Conservation (phyloP, 2,888 invertebrate species). For the Cephalotes varians region DNA sequence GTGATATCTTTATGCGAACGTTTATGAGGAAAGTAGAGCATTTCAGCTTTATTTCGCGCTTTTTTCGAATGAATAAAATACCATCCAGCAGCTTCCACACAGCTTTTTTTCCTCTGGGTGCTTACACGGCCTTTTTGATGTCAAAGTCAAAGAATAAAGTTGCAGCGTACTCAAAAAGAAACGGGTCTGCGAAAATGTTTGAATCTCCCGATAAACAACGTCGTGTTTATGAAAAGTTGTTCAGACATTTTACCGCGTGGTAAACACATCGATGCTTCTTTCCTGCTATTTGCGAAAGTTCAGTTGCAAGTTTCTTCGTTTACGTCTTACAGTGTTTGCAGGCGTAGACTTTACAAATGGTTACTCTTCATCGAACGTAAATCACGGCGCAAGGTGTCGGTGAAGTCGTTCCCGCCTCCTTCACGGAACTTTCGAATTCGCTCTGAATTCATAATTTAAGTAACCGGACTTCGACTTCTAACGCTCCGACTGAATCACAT, state of each 20-base stretch:
- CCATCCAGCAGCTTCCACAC: conserved; percentile 1
- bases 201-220: conserved; percentile 61
- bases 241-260: conserved; percentile 43
- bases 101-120: not conserved
- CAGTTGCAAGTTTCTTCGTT: conserved; percentile 60
- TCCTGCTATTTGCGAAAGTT: conserved; percentile 52
- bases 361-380: conserved; percentile 45
- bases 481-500: conserved; percentile 26
- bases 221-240: conserved; percentile 68
- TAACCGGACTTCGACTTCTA: conserved; percentile 22
- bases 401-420: conserved; percentile 14
- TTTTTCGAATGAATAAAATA: conserved; percentile 42
- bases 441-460: conserved; percentile 45
- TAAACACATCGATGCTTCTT: conserved; percentile 70
- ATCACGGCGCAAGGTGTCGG: conserved; percentile 45
- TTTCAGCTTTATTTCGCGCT: conserved; percentile 9
- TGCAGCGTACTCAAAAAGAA: conserved; percentile 22
- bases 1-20: conserved; percentile 23
- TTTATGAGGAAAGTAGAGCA: conserved; percentile 15
- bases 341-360: conserved; percentile 42
- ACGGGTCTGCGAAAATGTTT: conserved; percentile 38
- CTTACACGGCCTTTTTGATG: conserved; percentile 3
- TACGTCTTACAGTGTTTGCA: conserved; percentile 55
- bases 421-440: conserved; percentile 42
- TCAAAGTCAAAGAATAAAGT: conserved; percentile 40